Percentiles rank a stretch among this genome's conserved stretches.
These are phyloP conservation scores for Lithobates pipiens DNA, from an alignment of 2,797 vertebrate species.

Conservation along the genomic window DNA sequence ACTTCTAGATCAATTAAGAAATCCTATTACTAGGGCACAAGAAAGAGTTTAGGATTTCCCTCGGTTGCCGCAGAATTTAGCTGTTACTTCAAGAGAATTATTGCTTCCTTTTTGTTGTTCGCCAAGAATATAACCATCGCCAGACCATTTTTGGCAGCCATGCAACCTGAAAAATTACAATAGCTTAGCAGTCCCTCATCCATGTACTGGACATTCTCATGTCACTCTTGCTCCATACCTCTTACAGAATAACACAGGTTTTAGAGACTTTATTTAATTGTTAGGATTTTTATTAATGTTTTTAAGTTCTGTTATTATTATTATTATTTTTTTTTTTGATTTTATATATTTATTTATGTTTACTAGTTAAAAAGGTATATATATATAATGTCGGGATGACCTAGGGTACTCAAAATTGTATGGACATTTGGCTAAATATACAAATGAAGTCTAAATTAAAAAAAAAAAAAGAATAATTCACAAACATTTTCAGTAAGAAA, in stretches of 20 bases:
- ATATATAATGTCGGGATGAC: neutral
- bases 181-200: neutral
- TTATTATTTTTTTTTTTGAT: too few species aligned
- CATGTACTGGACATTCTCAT: neutral
- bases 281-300: neutral
- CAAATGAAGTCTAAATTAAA: too few species aligned
- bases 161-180: neutral
- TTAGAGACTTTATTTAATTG: neutral
- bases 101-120: neutral
- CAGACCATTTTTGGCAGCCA: neutral
- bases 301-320: too few species aligned
- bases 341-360: too few species aligned
- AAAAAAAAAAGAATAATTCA: too few species aligned
- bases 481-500: too few species aligned
- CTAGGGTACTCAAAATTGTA: neutral
- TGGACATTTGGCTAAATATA: neutral
- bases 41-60: conserved; percentile 6
- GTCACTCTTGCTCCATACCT: neutral
- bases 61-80: neutral
- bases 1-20: neutral
- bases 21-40: neutral
- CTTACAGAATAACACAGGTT: neutral
- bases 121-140: neutral
- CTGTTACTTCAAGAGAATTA: neutral
- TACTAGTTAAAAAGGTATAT: neutral